Evolutionary conservation across 2,113 vertebrate genomes (phyloP), one percentile per base, ranked within the genome.

Genomic region (Chamaea fasciata): DNA sequence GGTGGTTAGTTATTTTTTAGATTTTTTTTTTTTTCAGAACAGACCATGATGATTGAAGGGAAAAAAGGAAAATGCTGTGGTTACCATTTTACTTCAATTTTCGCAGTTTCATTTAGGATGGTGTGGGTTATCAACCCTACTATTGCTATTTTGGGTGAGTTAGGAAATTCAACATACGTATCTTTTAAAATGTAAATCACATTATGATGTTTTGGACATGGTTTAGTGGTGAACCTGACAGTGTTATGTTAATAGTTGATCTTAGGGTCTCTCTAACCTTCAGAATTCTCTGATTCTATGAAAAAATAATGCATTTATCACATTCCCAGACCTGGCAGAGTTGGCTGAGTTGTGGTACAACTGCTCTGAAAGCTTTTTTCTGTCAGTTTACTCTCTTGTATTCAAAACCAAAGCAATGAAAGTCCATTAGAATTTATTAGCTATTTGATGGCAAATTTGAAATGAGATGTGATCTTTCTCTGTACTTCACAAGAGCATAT

Each of bases 341-440:
- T 59, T 93, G 70, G 7, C 7, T 49, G 69, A 63, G 62, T 65
- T 83, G 13, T 57, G n/a, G 35, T 33, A 22, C 41, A 77, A 73
- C 16, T 62, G 7, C 52, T 77, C 39, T 47, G 46, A 63, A 68
- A 56, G 49, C 24, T 71, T 85, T 57, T 78, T 64, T 17, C 18
- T 71, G 50, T 39, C 49, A 26, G 22, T 84, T 94, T 93, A 39
- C 30, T 52, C 44, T 47, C 92, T 52, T 77, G 22, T 83, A 70
- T 83, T 84, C 35, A n/a, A 55, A 96, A 84, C 73, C 70, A 62
- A 71, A 90, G 64, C 1, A 9, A n/a, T 74, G 86, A 90, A 89
- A 93, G 37, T 73, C 62, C 60, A 42, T 90, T 74, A 77, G 44
- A 76, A 53, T 87, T 77, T 68, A 62, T 94, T 96, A 90, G 88